These are phyloP conservation scores for Sinonovacula constricta DNA, from an alignment of 1,140 invertebrate genomes.

Conservation along the genomic window DNA sequence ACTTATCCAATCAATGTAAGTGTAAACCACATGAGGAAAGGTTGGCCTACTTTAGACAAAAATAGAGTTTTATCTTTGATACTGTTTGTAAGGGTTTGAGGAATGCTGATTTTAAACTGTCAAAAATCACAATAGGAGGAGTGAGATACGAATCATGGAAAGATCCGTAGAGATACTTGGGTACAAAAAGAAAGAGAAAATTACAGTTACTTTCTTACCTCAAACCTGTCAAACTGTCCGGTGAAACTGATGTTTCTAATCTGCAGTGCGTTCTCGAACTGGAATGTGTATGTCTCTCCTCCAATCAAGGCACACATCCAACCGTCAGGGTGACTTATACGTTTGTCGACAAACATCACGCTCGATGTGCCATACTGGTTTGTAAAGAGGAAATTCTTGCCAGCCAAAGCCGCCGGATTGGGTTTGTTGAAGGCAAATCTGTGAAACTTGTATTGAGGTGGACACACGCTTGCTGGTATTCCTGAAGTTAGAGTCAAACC, in stretches of 20 bases:
- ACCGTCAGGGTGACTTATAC: slow-evolving; percentile 64
- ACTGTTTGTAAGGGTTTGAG: too few relatives aligned
- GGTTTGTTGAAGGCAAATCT: slow-evolving; percentile 71
- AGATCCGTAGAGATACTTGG: too few relatives aligned
- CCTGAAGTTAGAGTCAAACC: too few relatives aligned
- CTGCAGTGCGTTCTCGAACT: slow-evolving; percentile 61
- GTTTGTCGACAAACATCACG: slow-evolving; percentile 55
- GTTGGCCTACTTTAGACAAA: too few relatives aligned
- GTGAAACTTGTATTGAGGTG: slow-evolving; percentile 59
- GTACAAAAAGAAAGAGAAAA: too few relatives aligned
- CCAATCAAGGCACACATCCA: slow-evolving; percentile 63
- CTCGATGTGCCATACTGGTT: slow-evolving; percentile 58
- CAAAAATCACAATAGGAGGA: too few relatives aligned
- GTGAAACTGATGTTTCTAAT: slow-evolving; percentile 69
- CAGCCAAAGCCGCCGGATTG: slow-evolving; percentile 57
- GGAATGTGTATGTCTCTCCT: slow-evolving; percentile 56
- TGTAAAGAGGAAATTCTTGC: slow-evolving; percentile 60
- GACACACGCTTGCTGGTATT: slow-evolving; percentile 61
- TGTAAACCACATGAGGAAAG: too few relatives aligned
- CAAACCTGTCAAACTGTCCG: slow-evolving; percentile 63
- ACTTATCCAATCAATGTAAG: too few relatives aligned
- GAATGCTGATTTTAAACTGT: too few relatives aligned
- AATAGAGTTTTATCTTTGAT: too few relatives aligned
- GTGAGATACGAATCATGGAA: too few relatives aligned
- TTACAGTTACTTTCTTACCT: too few relatives aligned